Base-by-base conservation (phyloP, 1,140 invertebrate species). In the Charaxes varanes region DNA sequence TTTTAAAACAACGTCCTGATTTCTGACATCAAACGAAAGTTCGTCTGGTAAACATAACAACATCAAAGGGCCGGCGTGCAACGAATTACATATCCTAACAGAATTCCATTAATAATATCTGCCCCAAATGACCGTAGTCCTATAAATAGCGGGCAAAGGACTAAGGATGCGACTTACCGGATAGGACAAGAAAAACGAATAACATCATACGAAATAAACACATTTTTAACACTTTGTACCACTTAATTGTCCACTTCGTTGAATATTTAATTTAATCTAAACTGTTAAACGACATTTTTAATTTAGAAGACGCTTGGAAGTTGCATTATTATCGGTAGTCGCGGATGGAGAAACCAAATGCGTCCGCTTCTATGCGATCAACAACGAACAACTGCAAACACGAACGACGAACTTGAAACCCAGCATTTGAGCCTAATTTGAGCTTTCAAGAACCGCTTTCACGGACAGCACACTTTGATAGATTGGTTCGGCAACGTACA, bases 101-200 rank as follows among this genome's bases (percentile, higher is more conserved):
- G 70, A 76, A 66, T 65, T 55, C 53, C 67, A 66, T 65, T n/a
- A n/a, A n/a, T 66, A 70, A 77, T 74, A 69, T 58, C 59, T 65
- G 62, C 58, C 50, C 41, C 41, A 52, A 60, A 62, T 64, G 66
- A 68, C 66, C 67, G 61, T 70, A 68, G 60, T 57, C 47, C 66
- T 80, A 80, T 59, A 77, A 80, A 80, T 80, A 80, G 73, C 51
- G 37, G 45, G 41, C 55, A 56, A 62, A 70, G 65, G 62, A 54
- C 53, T 59, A 63, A 67, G 63, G 70, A 73, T 66, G 62, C 58
- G 33, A 78, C 72, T 76, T 62, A 81, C 77, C 77, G 60, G 62
- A 67, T 58, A 71, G 51, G 28, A 72, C 36, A 41, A 80, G 60
- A 56, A 65, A 57, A 53, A 70, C 51, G 47, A 77, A 55, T 38